A percentile compares a stretch with the other conserved stretches of the same genome.
Evolutionary conservation across 2,113 vertebrate genomes (phyloP).

Genomic region (Pachycephala philippinensis): DNA sequence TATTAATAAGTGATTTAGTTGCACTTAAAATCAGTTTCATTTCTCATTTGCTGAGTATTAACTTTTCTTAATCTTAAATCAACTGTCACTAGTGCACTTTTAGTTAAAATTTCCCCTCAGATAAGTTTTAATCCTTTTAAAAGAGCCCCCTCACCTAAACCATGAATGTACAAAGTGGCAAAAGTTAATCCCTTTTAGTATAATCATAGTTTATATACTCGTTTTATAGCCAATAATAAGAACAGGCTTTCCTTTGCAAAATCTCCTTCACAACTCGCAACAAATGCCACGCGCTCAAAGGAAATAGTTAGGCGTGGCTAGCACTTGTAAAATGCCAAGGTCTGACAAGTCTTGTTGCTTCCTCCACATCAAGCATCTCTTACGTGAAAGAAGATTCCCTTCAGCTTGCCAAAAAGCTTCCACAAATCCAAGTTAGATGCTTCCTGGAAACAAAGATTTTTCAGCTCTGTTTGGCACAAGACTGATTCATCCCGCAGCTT

Average conservation of each 20-base stretch:
- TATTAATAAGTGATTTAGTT: conserved; percentile 85
- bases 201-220: conserved; percentile 80
- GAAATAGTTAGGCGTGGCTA: conserved; percentile 78
- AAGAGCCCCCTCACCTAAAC: conserved; percentile 85
- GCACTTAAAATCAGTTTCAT: conserved; percentile 76
- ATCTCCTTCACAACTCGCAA: conserved; percentile 81
- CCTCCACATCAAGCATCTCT: conserved; percentile 73
- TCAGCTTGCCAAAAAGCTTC: conserved; percentile 84
- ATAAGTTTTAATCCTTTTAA: conserved; percentile 74
- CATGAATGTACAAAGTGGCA: conserved; percentile 87
- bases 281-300: conserved; percentile 71
- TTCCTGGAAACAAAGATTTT: conserved; percentile 78
- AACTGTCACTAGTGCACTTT: conserved; percentile 73
- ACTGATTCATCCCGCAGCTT: conserved; percentile 90
- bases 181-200: conserved; percentile 90
- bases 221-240: conserved; percentile 76
- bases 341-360: conserved; percentile 77
- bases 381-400: conserved; percentile 77
- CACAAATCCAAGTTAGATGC: conserved; percentile 84
- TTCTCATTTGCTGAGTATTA: conserved; percentile 72
- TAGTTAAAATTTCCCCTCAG: conserved; percentile 82
- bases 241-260: conserved; percentile 83
- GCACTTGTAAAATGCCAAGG: conserved; percentile 81
- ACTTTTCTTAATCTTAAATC: conserved; percentile 78
- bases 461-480: conserved; percentile 65